Conservation (phyloP, 2,888 invertebrate genomes). For the Aporophyla nigra region DNA sequence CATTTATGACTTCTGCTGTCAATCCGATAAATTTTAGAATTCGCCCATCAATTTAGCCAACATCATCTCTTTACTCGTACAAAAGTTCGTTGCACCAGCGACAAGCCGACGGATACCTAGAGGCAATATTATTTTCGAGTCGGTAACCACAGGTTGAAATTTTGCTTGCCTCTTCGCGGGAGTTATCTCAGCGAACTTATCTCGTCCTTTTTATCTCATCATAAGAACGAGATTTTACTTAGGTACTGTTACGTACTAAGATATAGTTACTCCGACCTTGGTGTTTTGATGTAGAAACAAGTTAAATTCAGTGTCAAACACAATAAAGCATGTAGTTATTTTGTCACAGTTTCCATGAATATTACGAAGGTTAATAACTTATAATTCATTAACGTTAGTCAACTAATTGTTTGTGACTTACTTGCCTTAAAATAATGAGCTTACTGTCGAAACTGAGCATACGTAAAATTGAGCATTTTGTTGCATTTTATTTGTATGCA, state of each 20-base stretch:
- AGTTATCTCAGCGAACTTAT: background rate
- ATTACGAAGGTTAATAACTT: background rate
- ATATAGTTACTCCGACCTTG: background rate
- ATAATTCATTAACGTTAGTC: background rate
- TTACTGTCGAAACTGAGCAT: background rate
- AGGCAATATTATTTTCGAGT: background rate
- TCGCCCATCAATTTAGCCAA: background rate
- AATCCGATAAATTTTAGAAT: background rate
- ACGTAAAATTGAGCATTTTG: background rate
- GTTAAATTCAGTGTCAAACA: background rate
- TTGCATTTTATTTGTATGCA: conserved; percentile 2
- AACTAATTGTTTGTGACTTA: background rate
- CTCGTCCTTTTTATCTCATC: background rate
- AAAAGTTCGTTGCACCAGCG: conserved; percentile 23
- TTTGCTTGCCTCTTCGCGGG: background rate
- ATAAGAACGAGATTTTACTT: conserved; percentile 9
- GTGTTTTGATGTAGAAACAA: conserved; percentile 7
- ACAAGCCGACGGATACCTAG: background rate
- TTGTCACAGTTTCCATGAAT: background rate
- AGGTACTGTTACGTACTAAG: background rate
- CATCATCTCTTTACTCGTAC: background rate
- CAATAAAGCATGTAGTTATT: conserved; percentile 7
- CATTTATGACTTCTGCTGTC: background rate
- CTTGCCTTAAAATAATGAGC: background rate
- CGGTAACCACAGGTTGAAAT: background rate